Conservation (phyloP, 35 echinoderm and acorn worm species). For the Hemicentrotus pulcherrimus region DNA sequence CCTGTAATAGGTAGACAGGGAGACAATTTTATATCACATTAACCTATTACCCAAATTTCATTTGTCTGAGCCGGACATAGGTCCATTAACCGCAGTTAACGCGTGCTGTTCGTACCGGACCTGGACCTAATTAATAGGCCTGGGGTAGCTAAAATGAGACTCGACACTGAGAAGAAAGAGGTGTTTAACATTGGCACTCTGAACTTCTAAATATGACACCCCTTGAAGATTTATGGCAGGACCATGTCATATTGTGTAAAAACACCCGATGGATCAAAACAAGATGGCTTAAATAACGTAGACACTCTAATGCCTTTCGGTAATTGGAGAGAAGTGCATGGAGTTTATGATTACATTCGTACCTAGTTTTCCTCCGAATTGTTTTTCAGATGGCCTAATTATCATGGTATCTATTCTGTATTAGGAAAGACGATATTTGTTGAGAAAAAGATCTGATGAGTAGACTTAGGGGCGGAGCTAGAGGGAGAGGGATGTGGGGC, state of each 20-base stretch:
- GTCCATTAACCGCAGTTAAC: not conserved
- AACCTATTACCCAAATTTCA: not conserved
- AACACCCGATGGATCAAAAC: not conserved
- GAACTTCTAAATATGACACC: not conserved
- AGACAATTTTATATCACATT: not conserved
- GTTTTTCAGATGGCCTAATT: not conserved
- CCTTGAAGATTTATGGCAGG: not conserved
- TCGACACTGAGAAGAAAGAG: not conserved
- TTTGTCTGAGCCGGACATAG: constrained; percentile 10
- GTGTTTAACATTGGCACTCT: not conserved
- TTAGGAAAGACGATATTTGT: not conserved
- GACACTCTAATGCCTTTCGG: not conserved
- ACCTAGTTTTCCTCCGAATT: not conserved
- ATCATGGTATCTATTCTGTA: not conserved
- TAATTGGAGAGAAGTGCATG: not conserved
- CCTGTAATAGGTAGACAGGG: not conserved
- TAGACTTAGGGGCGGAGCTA: too few relatives aligned
- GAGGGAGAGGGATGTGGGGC: too few relatives aligned
- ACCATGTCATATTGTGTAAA: not conserved
- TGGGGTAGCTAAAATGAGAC: not conserved
- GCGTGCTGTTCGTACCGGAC: constrained; percentile 5
- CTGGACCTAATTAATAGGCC: constrained; percentile 21
- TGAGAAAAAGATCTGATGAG: not conserved
- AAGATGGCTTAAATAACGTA: not conserved
- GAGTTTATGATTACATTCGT: not conserved